Percentiles rank a stretch among this genome's conserved stretches.
Evolutionary conservation across 30 jellyfish, hydroid and myxozoan species (phyloP).

Genomic region (Sanderia malayensis): DNA sequence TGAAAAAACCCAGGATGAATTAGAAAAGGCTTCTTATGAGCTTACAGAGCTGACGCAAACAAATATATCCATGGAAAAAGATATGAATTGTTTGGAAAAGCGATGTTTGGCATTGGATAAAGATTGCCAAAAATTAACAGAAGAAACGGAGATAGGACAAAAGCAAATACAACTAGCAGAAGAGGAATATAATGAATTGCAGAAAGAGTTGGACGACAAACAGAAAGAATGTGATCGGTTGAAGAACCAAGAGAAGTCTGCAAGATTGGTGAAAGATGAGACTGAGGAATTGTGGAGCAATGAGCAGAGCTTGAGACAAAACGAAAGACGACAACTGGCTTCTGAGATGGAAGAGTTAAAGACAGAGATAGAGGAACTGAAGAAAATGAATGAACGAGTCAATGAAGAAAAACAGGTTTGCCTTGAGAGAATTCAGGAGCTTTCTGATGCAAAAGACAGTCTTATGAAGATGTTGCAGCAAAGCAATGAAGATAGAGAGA

Average conservation of each 20-base stretch:
- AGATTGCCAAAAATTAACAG: constrained; percentile 29
- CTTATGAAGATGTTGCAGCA: constrained; percentile 34
- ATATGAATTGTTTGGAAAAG: constrained; percentile 9
- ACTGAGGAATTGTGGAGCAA: constrained; percentile 60
- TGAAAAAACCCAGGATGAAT: constrained; percentile 16
- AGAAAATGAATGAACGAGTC: constrained; percentile 10
- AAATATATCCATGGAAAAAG: not conserved
- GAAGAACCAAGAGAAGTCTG: constrained; percentile 56
- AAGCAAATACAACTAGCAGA: constrained; percentile 49
- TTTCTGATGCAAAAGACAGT: constrained; percentile 38
- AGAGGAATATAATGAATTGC: constrained; percentile 52
- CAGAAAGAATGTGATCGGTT: constrained; percentile 56
- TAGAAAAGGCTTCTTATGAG: constrained; percentile 6
- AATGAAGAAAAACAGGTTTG: constrained; percentile 19
- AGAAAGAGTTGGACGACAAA: constrained; percentile 47
- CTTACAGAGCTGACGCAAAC: not conserved
- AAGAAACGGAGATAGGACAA: constrained; percentile 31
- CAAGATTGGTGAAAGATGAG: constrained; percentile 39
- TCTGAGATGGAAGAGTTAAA: constrained; percentile 38
- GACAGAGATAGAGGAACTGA: constrained; percentile 11
- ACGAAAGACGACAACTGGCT: constrained; percentile 51
- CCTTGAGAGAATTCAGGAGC: constrained; percentile 21
- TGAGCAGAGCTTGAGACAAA: constrained; percentile 48
- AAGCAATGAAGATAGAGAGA: not conserved
- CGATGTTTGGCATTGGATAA: constrained; percentile 37